Evolutionary conservation across 2,797 vertebrate genomes (phyloP), one percentile per base, ranked within the genome.

Genomic region (Acanthurus leucopareius): DNA sequence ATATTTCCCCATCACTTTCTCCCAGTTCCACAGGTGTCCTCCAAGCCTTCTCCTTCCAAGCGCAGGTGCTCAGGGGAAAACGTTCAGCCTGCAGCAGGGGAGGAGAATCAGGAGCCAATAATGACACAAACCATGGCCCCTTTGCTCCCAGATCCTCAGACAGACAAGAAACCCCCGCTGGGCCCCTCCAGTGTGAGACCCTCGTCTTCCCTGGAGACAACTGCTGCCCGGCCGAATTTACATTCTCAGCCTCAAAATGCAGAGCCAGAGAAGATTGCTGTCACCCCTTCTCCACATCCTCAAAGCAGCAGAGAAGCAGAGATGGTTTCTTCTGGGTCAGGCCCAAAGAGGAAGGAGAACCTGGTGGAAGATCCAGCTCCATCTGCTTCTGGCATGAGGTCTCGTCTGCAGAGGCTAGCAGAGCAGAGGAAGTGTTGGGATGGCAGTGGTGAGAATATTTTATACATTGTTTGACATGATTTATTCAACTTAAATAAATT

Each of bases 41-140:
- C 96, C 69, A 99, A 98, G 67, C 97, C 97, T 0, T 99, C 97
- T 13, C 97, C 97, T 14, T 97, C 97, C 16, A 99, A 99, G 89
- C 96, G 97, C 38, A 95, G 89, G 25, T 97, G 98, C 85, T 97
- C 98, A 14, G 93, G 91, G 49, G 95, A 95, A 77, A 82, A 76
- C 10, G 88, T 94, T 38, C 82, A 80, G 13, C 86, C 90, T 17
- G 40, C 84, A 69, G 87, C 88, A 1, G 92, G 91, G 15, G 90
- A 64, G n/a, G 97, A 97, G 86, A 98, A 97, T 7, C 54, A 93
- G 47, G 88, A 96, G 40, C 96, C 95, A 0, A 1, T 8, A 3
- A 49, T 69, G 76, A 86, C 78, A 8, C 77, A 68, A 7, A 45
- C 73, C 56, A 54, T 83, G 32, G 67, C 69, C 28, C 79, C 80